Base-by-base conservation (phyloP, 2,888 invertebrate genomes). In the Ditylenchus weischeri region DNA sequence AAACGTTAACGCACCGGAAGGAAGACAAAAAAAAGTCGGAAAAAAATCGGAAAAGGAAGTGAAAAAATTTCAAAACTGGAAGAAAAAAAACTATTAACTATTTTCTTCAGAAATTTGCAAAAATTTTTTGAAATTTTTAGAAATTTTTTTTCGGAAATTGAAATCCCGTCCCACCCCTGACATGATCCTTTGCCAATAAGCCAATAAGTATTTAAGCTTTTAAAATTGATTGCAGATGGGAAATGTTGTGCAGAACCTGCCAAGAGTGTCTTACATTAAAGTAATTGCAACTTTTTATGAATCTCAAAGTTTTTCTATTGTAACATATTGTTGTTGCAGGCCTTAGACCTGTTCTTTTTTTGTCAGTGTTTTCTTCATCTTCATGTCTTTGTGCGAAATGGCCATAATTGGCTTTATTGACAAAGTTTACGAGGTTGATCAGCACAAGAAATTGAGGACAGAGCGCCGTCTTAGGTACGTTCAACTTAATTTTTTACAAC, bases 231-330 rank as follows among this genome's bases (percentile, higher is more conserved):
- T 23, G 36, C 47, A 65, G 65, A 65, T 65, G 64, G 81, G 81
- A 61, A 81, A 81, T 66, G 79, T 81, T 48, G 81, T 81, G 78
- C 69, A 79, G 58, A 81, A 81, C 62, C 72, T 81, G 47, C 80
- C 80, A 0, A 67, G 80, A 50, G 70, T 69, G 54, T 68, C 68
- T 23, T 68, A 69, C 36, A 51, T 68, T 36, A 67, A 67, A 49
- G 67, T 67, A 75, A 78, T 18, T 29, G 2, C 29, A 29, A 2
- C 8, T 43, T 3, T 43, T 43, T 43, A 8, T 43, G 8, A 71
- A 76, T 78, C 13, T 54, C 77, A 7, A 54, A 29, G 4, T 15
- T 4, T 5, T 54, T 3, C 15, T 21, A 29, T 5, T 29, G 29
- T 29, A 6, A 29, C 1, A 54, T 18, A 35, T 54, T 54, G 38